Base-by-base conservation (phyloP, 2,888 invertebrate species). In the Colletes collaris region DNA sequence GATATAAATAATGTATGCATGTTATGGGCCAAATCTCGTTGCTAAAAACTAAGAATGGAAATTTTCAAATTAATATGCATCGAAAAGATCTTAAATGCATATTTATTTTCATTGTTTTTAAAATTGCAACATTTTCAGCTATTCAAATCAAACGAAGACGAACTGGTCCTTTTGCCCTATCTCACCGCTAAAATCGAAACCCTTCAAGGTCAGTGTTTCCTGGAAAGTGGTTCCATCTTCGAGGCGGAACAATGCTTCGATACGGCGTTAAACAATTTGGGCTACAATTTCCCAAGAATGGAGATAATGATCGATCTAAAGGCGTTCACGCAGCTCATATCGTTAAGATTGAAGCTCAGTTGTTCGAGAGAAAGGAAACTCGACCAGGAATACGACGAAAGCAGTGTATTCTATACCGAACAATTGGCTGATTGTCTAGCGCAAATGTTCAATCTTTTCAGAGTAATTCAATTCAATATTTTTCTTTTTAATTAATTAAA, bases 381-480 rank as follows among this genome's bases (percentile, higher is more conserved):
- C 3, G n/a, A 69, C 0, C 19, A 2, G 5, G 6, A 5, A 4
- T 60, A 75, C 16, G 90, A 92, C 50, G 92, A 91, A 40, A 91
- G 93, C 59, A 88, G 90, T 4, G 92, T 93, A 0, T 91, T 93
- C 69, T 94, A 93, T 80, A 92, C 91, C 55, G 93, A 94, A 63
- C 93, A 93, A 68, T 87, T 94, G 11, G 92, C 94, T 0, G 92
- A 92, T 58, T 94, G 94, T 83, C 89, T 94, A 16, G 86, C 92
- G 0, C 91, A 91, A 40, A 89, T 94, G 83, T 94, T 93, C 79
- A 83, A 86, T 35, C 89, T 93, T 49, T 94, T 91, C 85, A 92
- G 92, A 84, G 94, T 94, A 89, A 86, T 11, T 27, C 1, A 16
- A 3, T 75, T 40, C 0, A 27, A 27, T 27, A 27, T 4, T 56